Base-by-base conservation (phyloP, 2,888 invertebrate genomes). In the Eupithecia tripunctaria region DNA sequence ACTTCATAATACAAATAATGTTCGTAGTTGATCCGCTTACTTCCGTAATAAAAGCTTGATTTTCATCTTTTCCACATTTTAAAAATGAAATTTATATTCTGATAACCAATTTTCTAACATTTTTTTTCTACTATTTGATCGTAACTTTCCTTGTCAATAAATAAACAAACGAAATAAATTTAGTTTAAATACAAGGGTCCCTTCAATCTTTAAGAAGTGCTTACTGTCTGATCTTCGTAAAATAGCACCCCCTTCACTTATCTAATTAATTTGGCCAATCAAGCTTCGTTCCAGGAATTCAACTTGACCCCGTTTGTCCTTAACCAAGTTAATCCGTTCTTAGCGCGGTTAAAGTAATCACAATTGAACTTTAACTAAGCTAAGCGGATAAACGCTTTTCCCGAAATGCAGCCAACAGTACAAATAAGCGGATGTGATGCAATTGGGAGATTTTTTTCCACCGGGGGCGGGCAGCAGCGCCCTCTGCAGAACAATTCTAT, bases 191-290 rank as follows among this genome's bases (percentile, higher is more conserved):
- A 29, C 36, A 63, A 62, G 10, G 6, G 4, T n/a, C 4, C 15
- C 60, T 32, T n/a, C n/a, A 32, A 63, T n/a, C 4, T 63, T n/a
- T 32, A 36, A n/a, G n/a, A 12, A 21, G 29, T 32, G 29, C 62
- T 29, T 18, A 29, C 15, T n/a, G 62, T 62, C 62, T 36, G 36
- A 36, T 63, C 41, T 25, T 68, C 14, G 32, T 56, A 43, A 68
- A 68, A 68, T 15, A 25, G 60, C 38, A 38, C 29, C 62, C 38
- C 38, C 6, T 36, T 67, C n/a, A 47, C 41, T 60, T 62, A 62
- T 62, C 15, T 43, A 21, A 65, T 65, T 36, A 65, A 65, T 65
- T 65, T 65, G 14, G n/a, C 21, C 25, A 65, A 38, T 65, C 36
- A 65, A 41, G 32, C 51, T 47, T 18, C 47, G 43, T 51, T 67